Base-by-base conservation (phyloP, 2,888 invertebrate species). In the Pristionchus mayeri region DNA sequence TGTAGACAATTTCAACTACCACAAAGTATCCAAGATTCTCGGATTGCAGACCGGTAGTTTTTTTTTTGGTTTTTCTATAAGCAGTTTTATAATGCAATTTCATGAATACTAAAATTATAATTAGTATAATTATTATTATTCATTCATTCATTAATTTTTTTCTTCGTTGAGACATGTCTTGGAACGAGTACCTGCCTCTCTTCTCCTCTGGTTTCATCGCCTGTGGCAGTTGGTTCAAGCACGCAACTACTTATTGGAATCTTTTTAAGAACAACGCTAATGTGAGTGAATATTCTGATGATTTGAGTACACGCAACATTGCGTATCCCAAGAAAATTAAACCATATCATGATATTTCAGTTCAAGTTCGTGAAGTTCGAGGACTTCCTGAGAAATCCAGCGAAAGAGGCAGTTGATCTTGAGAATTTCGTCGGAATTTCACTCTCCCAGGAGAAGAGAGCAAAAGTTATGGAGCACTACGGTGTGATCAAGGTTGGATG, bases 401-500 rank as follows among this genome's bases (percentile, higher is more conserved):
- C 95, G 0, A 94, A 94, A 0, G 95, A 95, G 0, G 95, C 97
- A 11, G 93, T 94, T 44, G 95, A 95, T 91, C 95, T 97, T 30
- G 96, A 96, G 0, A 91, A 94, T 2, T 96, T 96, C 93, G 93
- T 97, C 24, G 95, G 95, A 9, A 95, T 96, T 92, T 93, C 93
- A 13, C 93, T 96, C 24, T 95, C 67, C 1, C 21, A 48, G 13
- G 86, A 85, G 60, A 82, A 83, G 83, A 79, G 96, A 1, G 93
- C 94, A 0, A 93, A 94, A 24, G 94, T 97, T 0, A 95, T 95
- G 86, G 95, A 95, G 3, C 96, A 96, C 91, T 94, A 96, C 34
- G n/a, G n/a, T n/a, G n/a, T n/a, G n/a, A n/a, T n/a, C n/a, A n/a
- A n/a, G n/a, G n/a, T n/a, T n/a, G n/a, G n/a, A n/a, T n/a, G n/a